These are phyloP conservation scores for Mythimna loreyi DNA, from an alignment of 2,888 invertebrate species.

Conservation along the genomic window DNA sequence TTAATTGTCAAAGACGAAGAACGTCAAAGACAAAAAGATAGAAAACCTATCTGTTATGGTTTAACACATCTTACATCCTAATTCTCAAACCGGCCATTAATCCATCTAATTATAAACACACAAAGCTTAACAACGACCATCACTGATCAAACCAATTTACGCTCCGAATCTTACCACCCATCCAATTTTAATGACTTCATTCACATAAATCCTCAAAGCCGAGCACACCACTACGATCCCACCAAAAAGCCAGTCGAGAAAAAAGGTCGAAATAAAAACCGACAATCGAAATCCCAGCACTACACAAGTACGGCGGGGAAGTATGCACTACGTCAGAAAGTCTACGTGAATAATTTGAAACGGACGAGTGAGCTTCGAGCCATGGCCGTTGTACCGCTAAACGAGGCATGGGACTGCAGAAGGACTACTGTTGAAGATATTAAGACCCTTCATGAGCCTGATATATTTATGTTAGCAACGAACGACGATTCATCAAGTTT, in stretches of 20 bases:
- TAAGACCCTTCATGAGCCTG: no score
- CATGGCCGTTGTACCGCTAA: slow-evolving; percentile 32
- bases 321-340: slow-evolving; percentile 76
- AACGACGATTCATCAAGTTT: no score
- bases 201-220: not conserved
- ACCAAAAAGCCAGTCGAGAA: slow-evolving; percentile 8
- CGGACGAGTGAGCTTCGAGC: slow-evolving; percentile 62
- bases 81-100: no score
- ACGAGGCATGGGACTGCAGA: slow-evolving; percentile 32
- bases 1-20: no score
- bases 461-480: no score
- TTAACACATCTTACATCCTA: no score
- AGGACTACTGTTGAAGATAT: slow-evolving; percentile 43
- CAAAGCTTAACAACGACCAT: no score
- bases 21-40: no score
- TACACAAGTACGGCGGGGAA: slow-evolving; percentile 59
- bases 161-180: not conserved
- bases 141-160: no score
- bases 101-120: no score
- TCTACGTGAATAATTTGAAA: slow-evolving; percentile 79
- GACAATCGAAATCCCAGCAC: slow-evolving; percentile 59
- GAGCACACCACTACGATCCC: slow-evolving; percentile 29
- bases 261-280: slow-evolving; percentile 37
- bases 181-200: not conserved
- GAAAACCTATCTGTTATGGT: no score